Conservation (phyloP, 2,797 vertebrate genomes). For the Chromobotia macracanthus region DNA sequence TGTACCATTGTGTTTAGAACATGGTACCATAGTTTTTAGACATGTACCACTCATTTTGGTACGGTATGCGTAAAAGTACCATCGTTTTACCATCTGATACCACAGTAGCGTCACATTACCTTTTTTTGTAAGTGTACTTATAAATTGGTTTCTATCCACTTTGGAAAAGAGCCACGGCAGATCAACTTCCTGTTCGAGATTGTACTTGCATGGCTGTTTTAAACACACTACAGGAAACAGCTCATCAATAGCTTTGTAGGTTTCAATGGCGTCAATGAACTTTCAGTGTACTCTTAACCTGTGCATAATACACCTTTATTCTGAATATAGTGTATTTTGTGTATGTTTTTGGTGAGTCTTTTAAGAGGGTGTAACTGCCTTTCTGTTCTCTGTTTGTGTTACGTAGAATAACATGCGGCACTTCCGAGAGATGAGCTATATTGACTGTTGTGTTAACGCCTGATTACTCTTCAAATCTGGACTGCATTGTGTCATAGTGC, state of each 20-base stretch:
- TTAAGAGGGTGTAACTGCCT: conserved; percentile 30
- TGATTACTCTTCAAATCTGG: conserved; percentile 66
- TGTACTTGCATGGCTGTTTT: conserved; percentile 46
- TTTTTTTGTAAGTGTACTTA: background rate
- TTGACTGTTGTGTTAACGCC: conserved; percentile 56
- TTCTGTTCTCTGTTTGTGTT: conserved; percentile 41
- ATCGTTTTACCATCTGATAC: background rate
- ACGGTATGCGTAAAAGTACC: background rate
- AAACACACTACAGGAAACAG: conserved; percentile 8
- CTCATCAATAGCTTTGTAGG: conserved; percentile 48
- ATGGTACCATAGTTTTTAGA: background rate
- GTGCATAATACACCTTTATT: conserved; percentile 40
- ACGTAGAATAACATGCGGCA: conserved; percentile 40
- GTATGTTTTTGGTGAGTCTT: conserved; percentile 36
- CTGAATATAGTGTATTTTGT: conserved; percentile 46
- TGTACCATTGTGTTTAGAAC: background rate
- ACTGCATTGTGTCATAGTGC: conserved; percentile 80
- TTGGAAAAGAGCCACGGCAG: background rate
- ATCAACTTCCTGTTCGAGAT: conserved; percentile 22
- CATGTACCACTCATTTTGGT: too few relatives aligned
- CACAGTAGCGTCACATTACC: background rate
- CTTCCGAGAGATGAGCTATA: conserved; percentile 31
- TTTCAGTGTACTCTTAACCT: conserved; percentile 44
- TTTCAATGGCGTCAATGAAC: conserved; percentile 61
- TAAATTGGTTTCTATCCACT: background rate